Conservation (phyloP, 2,888 invertebrate species). For the Nebria salina region DNA sequence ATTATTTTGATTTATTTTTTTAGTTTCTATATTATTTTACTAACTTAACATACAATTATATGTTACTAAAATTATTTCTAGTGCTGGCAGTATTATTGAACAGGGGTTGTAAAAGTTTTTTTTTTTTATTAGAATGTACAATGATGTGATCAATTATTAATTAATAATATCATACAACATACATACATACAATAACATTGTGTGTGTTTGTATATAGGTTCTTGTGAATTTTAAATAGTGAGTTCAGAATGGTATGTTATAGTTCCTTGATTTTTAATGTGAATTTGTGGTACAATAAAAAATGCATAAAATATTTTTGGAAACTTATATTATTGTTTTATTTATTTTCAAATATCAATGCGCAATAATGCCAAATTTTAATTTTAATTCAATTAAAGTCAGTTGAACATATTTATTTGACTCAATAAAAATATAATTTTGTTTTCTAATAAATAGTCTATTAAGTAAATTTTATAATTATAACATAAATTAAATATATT, state of each 20-base stretch:
- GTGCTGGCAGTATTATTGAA: slow-evolving; percentile 61
- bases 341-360: not conserved
- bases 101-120: slow-evolving; percentile 52
- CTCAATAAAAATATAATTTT: not conserved
- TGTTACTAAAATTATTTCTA: slow-evolving; percentile 51
- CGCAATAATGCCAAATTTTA: too few species aligned
- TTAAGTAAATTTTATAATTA: not conserved
- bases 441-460: not conserved
- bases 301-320: not conserved
- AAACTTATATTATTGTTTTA: not conserved
- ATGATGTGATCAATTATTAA: slow-evolving; percentile 33
- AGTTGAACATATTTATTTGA: not conserved
- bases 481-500: not conserved
- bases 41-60: slow-evolving; percentile 35
- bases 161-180: slow-evolving; percentile 18
- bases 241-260: slow-evolving; percentile 1
- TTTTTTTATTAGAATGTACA: slow-evolving; percentile 14
- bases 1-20: slow-evolving; percentile 46
- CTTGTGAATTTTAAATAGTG: not conserved
- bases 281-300: not conserved
- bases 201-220: not conserved
- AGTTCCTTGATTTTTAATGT: slow-evolving; percentile 1
- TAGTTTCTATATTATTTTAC: slow-evolving; percentile 35
- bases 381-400: too few species aligned
- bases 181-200: slow-evolving; percentile 28